Evolutionary conservation across 2,888 invertebrate species (phyloP).

Genomic region (Campopleginae sp.): DNA sequence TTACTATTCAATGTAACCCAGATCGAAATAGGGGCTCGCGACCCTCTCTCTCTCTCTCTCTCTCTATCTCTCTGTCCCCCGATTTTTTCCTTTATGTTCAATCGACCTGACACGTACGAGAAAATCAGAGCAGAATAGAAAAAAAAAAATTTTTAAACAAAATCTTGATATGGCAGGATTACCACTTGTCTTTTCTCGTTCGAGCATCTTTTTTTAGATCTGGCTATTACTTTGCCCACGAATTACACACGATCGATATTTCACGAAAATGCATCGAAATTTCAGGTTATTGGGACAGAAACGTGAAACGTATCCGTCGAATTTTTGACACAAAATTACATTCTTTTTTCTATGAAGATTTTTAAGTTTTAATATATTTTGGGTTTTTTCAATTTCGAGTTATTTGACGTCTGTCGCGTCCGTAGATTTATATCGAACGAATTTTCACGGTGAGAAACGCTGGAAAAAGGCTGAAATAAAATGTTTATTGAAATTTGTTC

Average conservation of each 20-base stretch:
- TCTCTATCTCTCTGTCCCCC: neutral
- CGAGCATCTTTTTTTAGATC: neutral
- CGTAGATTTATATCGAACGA: neutral
- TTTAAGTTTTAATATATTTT: no score
- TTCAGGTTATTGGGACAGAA: neutral
- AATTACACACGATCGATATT: neutral
- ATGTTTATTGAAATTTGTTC: neutral
- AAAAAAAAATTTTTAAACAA: neutral
- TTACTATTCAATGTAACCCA: slow-evolving; percentile 67
- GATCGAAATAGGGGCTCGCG: slow-evolving; percentile 59
- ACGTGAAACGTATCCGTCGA: no score
- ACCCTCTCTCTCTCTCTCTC: slow-evolving; percentile 16
- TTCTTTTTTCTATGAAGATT: no score
- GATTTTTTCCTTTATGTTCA: neutral
- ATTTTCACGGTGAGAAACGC: neutral
- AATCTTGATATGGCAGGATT: neutral
- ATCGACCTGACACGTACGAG: slow-evolving; percentile 11
- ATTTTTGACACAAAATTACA: no score
- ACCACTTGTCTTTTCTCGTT: neutral
- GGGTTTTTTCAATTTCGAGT: no score
- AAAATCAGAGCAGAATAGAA: slow-evolving; percentile 6
- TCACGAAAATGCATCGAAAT: neutral
- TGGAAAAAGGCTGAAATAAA: neutral
- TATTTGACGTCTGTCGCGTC: neutral
- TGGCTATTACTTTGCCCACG: neutral